Evolutionary conservation across 2,797 vertebrate genomes (phyloP).

Genomic region (Acanthiza pusilla): DNA sequence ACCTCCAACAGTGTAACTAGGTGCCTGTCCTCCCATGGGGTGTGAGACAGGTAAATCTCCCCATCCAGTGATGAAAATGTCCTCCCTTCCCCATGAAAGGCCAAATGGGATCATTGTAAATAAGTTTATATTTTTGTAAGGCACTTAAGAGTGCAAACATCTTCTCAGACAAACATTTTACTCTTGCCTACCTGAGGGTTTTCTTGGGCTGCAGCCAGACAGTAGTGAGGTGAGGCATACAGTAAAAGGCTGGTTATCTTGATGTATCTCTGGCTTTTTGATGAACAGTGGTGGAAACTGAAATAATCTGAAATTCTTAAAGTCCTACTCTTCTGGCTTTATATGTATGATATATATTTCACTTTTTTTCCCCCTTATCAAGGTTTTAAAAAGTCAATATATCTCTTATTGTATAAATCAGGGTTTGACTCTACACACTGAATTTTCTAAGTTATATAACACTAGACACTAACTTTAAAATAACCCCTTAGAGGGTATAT

Average conservation of each 20-base stretch:
- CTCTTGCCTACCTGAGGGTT: not conserved
- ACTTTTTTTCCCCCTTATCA: not conserved
- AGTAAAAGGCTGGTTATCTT: constrained; percentile 26
- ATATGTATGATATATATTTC: constrained; percentile 14
- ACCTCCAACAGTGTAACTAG: not conserved
- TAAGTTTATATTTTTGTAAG: constrained; percentile 42
- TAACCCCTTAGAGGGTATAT: constrained; percentile 54
- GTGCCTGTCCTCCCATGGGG: not conserved
- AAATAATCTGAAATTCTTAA: constrained; percentile 18
- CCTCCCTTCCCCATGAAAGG: constrained; percentile 46
- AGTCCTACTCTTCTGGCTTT: constrained; percentile 33
- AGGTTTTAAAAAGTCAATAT: not conserved
- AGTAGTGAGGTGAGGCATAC: constrained; percentile 2
- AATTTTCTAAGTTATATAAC: constrained; percentile 72
- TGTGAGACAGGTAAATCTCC: not conserved
- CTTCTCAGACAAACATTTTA: constrained; percentile 38
- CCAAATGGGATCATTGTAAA: constrained; percentile 58
- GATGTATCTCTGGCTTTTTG: constrained; percentile 11
- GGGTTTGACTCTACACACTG: constrained; percentile 73
- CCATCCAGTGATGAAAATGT: not conserved
- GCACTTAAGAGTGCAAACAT: not conserved
- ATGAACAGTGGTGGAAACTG: not conserved
- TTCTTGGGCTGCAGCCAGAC: not conserved
- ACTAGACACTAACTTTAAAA: constrained; percentile 66
- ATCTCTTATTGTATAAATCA: constrained; percentile 60